Evolutionary conservation across 2,113 vertebrate genomes (phyloP).

Genomic region (Procavia capensis): DNA sequence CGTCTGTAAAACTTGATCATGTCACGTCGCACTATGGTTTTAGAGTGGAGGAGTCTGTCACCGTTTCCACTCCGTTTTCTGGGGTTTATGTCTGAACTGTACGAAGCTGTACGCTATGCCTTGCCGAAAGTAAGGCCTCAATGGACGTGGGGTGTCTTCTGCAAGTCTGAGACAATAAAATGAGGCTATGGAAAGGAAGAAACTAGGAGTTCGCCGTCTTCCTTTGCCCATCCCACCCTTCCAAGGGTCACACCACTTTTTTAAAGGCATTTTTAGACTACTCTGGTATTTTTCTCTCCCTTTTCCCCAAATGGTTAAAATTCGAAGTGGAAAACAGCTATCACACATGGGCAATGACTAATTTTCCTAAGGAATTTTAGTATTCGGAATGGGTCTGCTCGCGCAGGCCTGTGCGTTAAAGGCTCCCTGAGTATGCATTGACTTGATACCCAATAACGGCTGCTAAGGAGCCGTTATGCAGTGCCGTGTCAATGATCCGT

Average conservation of each 20-base stretch:
- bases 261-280: conserved; percentile 31
- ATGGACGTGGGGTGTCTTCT: conserved; percentile 15
- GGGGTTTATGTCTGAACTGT: conserved; percentile 47
- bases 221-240: neutral
- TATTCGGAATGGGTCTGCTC: conserved; percentile 88
- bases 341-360: conserved; percentile 84
- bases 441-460: conserved; percentile 91
- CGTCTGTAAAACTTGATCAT: neutral
- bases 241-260: neutral
- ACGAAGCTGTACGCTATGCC: conserved; percentile 19
- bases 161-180: conserved; percentile 71
- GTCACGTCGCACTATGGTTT: neutral
- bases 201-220: neutral
- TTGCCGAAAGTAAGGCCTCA: conserved; percentile 63
- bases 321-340: conserved; percentile 75
- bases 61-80: conserved; percentile 36
- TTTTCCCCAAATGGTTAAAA: conserved; percentile 77
- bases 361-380: conserved; percentile 88
- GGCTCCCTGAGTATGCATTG: conserved; percentile 91
- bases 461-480: conserved; percentile 91
- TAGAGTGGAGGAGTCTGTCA: neutral
- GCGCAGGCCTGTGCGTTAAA: conserved; percentile 87
- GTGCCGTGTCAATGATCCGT: conserved; percentile 91
- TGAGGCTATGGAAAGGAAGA: conserved; percentile 33
- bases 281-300: conserved; percentile 11